Base-by-base conservation (phyloP, 2,888 invertebrate species). In the Cephus spinipes region DNA sequence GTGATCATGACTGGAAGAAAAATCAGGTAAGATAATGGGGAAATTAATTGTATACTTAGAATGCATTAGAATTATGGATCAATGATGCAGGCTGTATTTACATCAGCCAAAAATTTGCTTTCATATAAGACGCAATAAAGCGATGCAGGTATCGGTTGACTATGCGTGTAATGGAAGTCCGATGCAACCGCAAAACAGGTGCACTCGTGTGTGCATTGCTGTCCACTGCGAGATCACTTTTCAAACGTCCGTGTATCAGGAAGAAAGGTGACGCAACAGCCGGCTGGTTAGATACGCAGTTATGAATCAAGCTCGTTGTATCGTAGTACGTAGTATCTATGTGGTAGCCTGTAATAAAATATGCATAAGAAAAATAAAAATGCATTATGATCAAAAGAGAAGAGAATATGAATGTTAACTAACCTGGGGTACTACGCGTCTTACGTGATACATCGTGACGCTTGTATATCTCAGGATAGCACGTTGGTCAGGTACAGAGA, bases 191-290 rank as follows among this genome's bases (percentile, higher is more conserved):
- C 82, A 55, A 55, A 55, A 55, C 23, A 82, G 33, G 36, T 73
- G 74, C 73, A 33, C 76, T 73, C 80, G 80, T 79, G 81, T 81
- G 82, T 79, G 68, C 73, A 34, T 12, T 74, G 73, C 31, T 36
- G 69, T 12, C 31, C 73, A 69, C 33, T 36, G 23, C 15, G 9
- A 34, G 77, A 81, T 80, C 80, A 31, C 40, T 75, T 80, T 80
- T 79, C 80, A 73, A 68, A 33, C 68, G 69, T 55, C 34, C 32
- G 33, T 34, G 33, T 34, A 12, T 30, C 32, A 36, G 31, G 68
- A 15, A 76, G 73, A 32, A 36, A 23, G 36, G 36, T 32, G 30
- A 33, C n/a, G 55, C 55, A 55, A 55, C 23, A 23, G 55, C 55
- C 55, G 9, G 9, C 55, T 55, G 9, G 55, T 55, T 55, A 23